Conservation (phyloP, 1,140 invertebrate genomes). For the Bombus superbus region DNA sequence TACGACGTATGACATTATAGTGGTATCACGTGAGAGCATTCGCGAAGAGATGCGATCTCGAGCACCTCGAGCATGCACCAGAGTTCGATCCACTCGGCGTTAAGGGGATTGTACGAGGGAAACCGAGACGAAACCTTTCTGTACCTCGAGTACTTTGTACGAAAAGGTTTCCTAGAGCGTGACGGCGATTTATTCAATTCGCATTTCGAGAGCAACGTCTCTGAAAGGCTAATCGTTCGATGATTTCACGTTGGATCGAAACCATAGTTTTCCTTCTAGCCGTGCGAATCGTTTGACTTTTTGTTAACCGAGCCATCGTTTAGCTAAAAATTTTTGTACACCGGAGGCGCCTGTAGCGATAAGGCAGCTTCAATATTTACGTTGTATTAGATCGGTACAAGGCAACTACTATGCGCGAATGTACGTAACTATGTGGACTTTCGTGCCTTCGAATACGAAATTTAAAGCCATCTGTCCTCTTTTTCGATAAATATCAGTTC, state of each 20-base stretch:
- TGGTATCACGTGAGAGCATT: constrained; percentile 64
- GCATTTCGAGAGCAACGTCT: constrained; percentile 39
- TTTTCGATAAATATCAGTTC: no score
- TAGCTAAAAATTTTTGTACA: no score
- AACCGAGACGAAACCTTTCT: constrained; percentile 58
- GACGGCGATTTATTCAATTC: constrained; percentile 49
- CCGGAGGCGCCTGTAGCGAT: no score
- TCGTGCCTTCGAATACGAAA: no score
- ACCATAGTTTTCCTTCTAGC: no score
- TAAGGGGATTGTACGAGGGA: constrained; percentile 58
- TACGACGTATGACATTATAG: constrained; percentile 62
- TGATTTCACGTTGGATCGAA: neutral
- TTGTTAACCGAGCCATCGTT: no score
- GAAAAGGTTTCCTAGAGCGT: constrained; percentile 54
- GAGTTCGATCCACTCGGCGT: constrained; percentile 60
- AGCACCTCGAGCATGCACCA: constrained; percentile 57
- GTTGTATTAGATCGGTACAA: no score
- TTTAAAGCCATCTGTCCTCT: no score
- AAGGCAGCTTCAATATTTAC: no score
- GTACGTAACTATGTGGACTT: no score
- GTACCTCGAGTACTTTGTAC: constrained; percentile 27
- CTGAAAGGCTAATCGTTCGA: constrained; percentile 25
- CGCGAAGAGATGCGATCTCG: constrained; percentile 65
- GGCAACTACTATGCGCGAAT: no score
- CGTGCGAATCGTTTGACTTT: no score